These are phyloP conservation scores for Pycnomerus fuliginosus DNA, from an alignment of 2,888 invertebrate genomes.

Conservation along the genomic window DNA sequence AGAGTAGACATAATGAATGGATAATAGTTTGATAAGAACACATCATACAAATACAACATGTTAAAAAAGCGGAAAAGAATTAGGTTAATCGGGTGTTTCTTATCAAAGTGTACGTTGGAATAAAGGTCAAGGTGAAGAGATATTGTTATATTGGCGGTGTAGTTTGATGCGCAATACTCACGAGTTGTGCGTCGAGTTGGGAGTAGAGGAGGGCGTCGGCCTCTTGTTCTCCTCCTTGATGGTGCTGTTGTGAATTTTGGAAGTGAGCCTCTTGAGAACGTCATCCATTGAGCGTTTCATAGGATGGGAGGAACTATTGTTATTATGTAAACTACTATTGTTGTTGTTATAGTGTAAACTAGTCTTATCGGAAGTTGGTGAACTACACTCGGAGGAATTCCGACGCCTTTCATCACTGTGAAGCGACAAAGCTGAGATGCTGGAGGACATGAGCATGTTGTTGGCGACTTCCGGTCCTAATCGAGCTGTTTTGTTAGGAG, in stretches of 20 bases:
- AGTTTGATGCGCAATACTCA: conserved; percentile 39
- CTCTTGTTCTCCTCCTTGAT: conserved; percentile 67
- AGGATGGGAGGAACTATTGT: conserved; percentile 61
- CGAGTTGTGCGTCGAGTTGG: conserved; percentile 52
- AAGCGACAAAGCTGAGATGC: conserved; percentile 53
- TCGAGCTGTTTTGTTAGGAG: conserved; percentile 51
- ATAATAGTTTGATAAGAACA: conserved; percentile 17
- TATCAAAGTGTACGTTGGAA: conserved; percentile 28
- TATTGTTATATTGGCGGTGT: conserved; percentile 14
- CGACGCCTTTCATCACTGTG: conserved; percentile 56
- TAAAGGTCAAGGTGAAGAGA: conserved; percentile 37
- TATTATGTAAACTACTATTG: conserved; percentile 65
- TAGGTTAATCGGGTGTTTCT: conserved; percentile 37
- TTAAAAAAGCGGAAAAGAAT: conserved; percentile 31
- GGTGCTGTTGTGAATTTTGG: conserved; percentile 79
- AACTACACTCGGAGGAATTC: conserved; percentile 71
- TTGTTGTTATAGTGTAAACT: conserved; percentile 61
- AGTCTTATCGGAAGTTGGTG: conserved; percentile 68
- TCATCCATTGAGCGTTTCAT: conserved; percentile 88
- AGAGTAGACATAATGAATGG: conserved; percentile 21
- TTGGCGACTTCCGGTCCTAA: conserved; percentile 39
- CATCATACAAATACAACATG: not conserved
- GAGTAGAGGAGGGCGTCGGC: conserved; percentile 69
- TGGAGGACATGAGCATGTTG: conserved; percentile 42
- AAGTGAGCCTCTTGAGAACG: conserved; percentile 79